Conservation (phyloP, 2,888 invertebrate genomes). For the Ectobius pallidus region DNA sequence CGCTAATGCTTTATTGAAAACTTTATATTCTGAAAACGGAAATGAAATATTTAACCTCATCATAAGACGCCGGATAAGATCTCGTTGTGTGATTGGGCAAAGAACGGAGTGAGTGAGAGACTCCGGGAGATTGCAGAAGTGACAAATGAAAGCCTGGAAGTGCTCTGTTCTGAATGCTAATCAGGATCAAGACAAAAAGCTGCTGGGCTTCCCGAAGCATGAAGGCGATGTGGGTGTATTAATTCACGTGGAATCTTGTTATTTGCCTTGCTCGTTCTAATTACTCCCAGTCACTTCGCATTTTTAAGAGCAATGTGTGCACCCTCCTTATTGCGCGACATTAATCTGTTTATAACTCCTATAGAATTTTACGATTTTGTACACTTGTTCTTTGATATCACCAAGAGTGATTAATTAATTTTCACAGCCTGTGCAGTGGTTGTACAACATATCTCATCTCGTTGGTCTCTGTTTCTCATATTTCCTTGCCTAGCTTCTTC, state of each 20-base stretch:
- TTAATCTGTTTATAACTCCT: too few species aligned
- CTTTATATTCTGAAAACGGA: conserved; percentile 1
- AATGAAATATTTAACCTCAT: conserved; percentile 18
- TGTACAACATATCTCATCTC: too few species aligned
- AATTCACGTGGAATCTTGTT: background rate
- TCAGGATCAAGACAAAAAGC: background rate
- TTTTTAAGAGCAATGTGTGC: too few species aligned
- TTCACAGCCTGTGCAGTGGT: too few species aligned
- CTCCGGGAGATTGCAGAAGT: background rate
- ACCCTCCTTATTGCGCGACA: too few species aligned
- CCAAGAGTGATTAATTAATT: too few species aligned
- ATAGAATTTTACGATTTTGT: too few species aligned
- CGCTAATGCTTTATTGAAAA: conserved; percentile 2
- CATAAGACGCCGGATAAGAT: conserved; percentile 18
- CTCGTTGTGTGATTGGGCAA: conserved; percentile 9
- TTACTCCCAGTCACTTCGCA: background rate
- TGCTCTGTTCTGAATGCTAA: conserved; percentile 5
- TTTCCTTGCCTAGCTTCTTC: too few species aligned
- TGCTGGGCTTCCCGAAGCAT: background rate
- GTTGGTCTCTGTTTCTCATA: too few species aligned
- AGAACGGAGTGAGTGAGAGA: background rate
- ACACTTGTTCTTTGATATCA: too few species aligned
- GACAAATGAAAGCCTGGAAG: background rate
- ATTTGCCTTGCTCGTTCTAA: background rate
- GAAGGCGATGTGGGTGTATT: background rate